Percentiles rank a stretch among this genome's conserved stretches.
Conservation (phyloP, 2,113 vertebrate genomes). For the Clarias batrachus region DNA sequence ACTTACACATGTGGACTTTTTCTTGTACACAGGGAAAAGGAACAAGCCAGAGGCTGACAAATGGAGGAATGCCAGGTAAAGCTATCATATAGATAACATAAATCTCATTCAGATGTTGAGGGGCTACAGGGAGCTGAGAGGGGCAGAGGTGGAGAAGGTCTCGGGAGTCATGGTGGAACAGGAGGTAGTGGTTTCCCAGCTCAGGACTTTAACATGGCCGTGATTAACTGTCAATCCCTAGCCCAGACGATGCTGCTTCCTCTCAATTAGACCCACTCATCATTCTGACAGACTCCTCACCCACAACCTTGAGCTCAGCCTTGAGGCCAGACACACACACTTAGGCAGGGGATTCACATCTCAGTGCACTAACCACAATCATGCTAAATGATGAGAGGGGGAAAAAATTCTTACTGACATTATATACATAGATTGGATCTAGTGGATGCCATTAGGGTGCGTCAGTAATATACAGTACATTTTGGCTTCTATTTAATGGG, state of each 20-base stretch:
- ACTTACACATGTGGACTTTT: background rate
- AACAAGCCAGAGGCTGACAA: conserved; percentile 32
- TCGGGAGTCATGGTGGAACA: conserved; percentile 51
- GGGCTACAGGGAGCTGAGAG: conserved; percentile 49
- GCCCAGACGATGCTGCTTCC: conserved; percentile 62
- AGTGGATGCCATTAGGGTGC: background rate
- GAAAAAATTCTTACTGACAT: background rate
- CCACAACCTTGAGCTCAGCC: conserved; percentile 66
- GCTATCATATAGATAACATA: conserved; percentile 59
- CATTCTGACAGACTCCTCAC: conserved; percentile 63
- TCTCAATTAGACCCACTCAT: conserved; percentile 67
- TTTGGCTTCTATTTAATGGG: background rate
- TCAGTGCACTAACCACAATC: conserved; percentile 4
- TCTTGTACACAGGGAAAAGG: conserved; percentile 44
- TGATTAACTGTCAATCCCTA: conserved; percentile 75
- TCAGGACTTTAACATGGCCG: conserved; percentile 68
- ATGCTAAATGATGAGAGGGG: background rate
- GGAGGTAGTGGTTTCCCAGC: conserved; percentile 59
- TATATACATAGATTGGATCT: background rate
- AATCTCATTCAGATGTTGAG: conserved; percentile 64
- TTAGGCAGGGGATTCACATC: conserved; percentile 7
- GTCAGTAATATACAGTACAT: background rate
- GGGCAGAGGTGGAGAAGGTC: background rate
- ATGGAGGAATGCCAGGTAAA: conserved; percentile 63
- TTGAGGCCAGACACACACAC: conserved; percentile 19